Conservation (phyloP, 2,888 invertebrate genomes). For the Mesopsocus fuscifrons region DNA sequence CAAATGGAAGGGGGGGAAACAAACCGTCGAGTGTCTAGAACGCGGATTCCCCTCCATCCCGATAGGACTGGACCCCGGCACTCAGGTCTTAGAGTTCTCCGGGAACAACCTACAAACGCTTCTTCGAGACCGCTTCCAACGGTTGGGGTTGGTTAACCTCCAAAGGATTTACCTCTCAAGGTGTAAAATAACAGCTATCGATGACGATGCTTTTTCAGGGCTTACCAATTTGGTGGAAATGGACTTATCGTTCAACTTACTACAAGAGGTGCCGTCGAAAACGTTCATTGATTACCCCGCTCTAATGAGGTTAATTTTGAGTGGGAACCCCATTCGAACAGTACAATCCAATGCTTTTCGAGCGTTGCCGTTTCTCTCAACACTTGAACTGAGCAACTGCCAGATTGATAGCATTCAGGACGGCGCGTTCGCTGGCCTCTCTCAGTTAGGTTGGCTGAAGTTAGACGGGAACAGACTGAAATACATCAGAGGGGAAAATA, state of each 20-base stretch:
- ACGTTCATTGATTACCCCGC: slow-evolving; percentile 65
- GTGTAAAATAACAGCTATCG: slow-evolving; percentile 72
- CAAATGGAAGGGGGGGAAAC: slow-evolving; percentile 89
- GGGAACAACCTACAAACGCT: slow-evolving; percentile 72
- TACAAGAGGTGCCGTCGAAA: slow-evolving; percentile 58
- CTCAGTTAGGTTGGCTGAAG: slow-evolving; percentile 56
- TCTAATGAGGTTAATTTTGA: slow-evolving; percentile 58
- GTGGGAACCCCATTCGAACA: slow-evolving; percentile 64
- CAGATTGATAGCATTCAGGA: slow-evolving; percentile 60
- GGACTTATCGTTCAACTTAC: slow-evolving; percentile 67
- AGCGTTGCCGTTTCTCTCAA: slow-evolving; percentile 54
- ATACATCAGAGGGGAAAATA: slow-evolving; percentile 47
- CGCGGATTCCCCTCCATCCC: slow-evolving; percentile 68
- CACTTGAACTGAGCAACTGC: slow-evolving; percentile 67
- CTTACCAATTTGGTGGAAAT: slow-evolving; percentile 78
- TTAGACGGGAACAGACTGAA: slow-evolving; percentile 66
- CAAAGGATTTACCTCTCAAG: slow-evolving; percentile 69
- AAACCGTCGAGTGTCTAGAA: slow-evolving; percentile 78
- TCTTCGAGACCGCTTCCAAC: slow-evolving; percentile 61
- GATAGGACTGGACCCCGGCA: slow-evolving; percentile 66
- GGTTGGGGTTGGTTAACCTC: slow-evolving; percentile 63
- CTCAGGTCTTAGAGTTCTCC: slow-evolving; percentile 79
- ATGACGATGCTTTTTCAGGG: slow-evolving; percentile 65
- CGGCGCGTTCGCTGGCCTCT: slow-evolving; percentile 56
- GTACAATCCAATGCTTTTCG: slow-evolving; percentile 56